Percentiles rank a stretch among this genome's conserved stretches.
phyloP scores from a whole-genome alignment of 2,888 invertebrate species.

The Patella caerulea region DNA sequence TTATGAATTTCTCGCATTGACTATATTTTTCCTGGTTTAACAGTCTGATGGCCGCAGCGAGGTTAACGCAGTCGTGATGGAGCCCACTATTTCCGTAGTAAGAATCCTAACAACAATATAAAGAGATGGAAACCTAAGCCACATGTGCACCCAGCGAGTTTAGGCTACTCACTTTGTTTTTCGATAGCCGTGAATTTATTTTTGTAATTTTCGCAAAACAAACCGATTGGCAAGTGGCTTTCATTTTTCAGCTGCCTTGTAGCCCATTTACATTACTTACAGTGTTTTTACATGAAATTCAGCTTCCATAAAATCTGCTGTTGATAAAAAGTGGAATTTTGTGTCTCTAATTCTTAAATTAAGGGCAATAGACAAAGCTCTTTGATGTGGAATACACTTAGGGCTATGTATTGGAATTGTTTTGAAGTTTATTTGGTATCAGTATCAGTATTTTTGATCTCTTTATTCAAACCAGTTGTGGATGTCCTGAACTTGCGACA shows the following conservation, averaged over 20 bases:
- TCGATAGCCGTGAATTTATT: not conserved
- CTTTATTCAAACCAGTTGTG: no score
- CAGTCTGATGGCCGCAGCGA: not conserved
- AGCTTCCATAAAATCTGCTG: no score
- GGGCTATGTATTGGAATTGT: no score
- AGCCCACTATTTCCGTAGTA: slow-evolving; percentile 3
- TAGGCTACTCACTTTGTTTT: slow-evolving; percentile 7
- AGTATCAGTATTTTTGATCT: no score
- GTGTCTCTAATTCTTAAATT: no score
- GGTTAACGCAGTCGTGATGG: not conserved
- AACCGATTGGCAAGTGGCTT: not conserved
- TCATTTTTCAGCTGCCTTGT: not conserved
- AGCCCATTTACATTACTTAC: not conserved
- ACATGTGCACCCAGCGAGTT: not conserved
- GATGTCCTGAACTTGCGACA: no score
- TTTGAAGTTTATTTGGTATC: no score
- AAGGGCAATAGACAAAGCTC: no score
- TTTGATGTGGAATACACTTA: no score
- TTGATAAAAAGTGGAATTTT: no score
- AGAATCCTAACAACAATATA: slow-evolving; percentile 1
- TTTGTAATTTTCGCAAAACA: slow-evolving; percentile 8
- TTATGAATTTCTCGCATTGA: slow-evolving; percentile 5
- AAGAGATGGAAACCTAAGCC: not conserved
- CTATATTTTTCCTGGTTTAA: not conserved
- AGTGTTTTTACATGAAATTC: no score